phyloP scores from a whole-genome alignment of 2,113 vertebrate species.

The Osmerus mordax region DNA sequence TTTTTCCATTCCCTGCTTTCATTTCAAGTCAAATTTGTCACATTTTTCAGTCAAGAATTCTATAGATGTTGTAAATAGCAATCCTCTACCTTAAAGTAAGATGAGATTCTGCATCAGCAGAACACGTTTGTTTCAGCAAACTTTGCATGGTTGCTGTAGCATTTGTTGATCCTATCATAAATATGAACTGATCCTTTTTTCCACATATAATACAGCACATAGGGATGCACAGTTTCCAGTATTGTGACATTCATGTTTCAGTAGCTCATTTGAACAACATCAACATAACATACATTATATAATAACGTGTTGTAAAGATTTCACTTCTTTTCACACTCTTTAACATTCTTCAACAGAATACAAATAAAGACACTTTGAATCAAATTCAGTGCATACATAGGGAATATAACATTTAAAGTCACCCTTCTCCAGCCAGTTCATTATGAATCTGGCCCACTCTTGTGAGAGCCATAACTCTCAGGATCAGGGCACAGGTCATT shows the following conservation, averaged over 20 bases:
- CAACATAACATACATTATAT: no score
- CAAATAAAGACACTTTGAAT: slow-evolving; percentile 45
- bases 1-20: no score
- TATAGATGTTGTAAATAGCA: slow-evolving; percentile 13
- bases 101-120: not conserved
- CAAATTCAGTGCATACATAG: slow-evolving; percentile 44
- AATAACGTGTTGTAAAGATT: no score
- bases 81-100: no score
- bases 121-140: not conserved
- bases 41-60: not conserved
- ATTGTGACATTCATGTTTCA: no score
- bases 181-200: no score
- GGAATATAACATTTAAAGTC: slow-evolving; percentile 61
- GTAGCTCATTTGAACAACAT: no score
- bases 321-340: slow-evolving; percentile 1
- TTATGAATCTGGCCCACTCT: slow-evolving; percentile 61
- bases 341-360: slow-evolving; percentile 20
- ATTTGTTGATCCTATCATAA: no score
- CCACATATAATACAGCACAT: no score
- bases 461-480: slow-evolving; percentile 53
- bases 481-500: slow-evolving; percentile 62
- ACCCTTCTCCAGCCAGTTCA: slow-evolving; percentile 63
- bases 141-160: no score
- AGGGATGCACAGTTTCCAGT: no score
- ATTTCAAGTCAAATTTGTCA: no score